Evolutionary conservation across 1,140 invertebrate species (phyloP).

Genomic region (Drosophila leontia): DNA sequence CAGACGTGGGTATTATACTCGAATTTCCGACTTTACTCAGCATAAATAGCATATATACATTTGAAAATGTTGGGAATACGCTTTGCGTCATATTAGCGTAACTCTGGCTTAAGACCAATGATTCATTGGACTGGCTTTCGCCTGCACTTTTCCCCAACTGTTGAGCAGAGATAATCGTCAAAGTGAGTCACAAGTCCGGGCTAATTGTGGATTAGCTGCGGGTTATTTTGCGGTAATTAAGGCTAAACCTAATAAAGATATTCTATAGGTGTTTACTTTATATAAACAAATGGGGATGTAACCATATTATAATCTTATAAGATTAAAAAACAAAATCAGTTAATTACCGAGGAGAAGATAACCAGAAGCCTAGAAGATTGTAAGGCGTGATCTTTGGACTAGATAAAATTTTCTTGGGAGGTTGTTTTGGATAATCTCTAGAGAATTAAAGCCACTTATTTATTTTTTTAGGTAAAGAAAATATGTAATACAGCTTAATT

Average conservation of each 20-base stretch:
- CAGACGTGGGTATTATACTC: constrained; percentile 14
- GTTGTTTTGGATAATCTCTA: not conserved
- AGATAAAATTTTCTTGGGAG: not conserved
- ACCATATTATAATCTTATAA: not conserved
- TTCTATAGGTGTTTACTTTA: not conserved
- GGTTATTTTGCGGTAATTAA: constrained; percentile 7
- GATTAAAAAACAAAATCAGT: not conserved
- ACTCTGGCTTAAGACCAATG: constrained; percentile 9
- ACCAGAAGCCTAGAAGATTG: not conserved
- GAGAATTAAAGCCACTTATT: not conserved
- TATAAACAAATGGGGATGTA: not conserved
- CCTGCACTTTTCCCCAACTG: constrained; percentile 37
- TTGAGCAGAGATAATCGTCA: constrained; percentile 7
- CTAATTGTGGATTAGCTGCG: constrained; percentile 34
- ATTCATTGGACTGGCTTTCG: constrained; percentile 29
- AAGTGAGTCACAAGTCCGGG: constrained; percentile 25
- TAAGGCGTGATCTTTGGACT: too few relatives aligned
- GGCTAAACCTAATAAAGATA: constrained; percentile 14
- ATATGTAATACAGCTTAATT: too few relatives aligned
- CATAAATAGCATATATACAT: constrained; percentile 1
- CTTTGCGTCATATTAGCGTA: constrained; percentile 24
- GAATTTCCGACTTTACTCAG: constrained; percentile 15
- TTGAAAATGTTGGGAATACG: constrained; percentile 3
- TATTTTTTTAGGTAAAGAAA: too few relatives aligned
- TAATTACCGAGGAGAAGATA: not conserved